Base-by-base conservation (phyloP, 1,140 invertebrate species). In the Meloidogyne exigua region DNA sequence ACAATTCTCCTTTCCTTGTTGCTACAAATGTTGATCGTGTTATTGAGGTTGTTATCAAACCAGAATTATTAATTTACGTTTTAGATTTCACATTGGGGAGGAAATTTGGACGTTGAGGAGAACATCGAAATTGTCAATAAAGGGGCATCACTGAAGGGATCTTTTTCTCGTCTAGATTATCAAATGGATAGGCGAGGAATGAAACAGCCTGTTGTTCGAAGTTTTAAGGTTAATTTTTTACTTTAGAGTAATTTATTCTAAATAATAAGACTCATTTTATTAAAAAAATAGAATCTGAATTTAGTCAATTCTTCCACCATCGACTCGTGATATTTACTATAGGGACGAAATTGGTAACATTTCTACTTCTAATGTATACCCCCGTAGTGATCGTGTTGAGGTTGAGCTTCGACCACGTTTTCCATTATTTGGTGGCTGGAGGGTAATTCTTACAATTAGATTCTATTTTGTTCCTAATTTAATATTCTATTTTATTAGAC, bases 331-430 rank as follows among this genome's bases (percentile, higher is more conserved):
- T 83, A 93, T 95, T 78, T 95, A 95, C 87, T 96, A 96, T 86
- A 90, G 95, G 32, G 97, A 99, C 89, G 95, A 95, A 81, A 99
- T 99, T 89, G 97, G 97, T 28, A 99, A 99, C 88, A 99, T 99
- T 86, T 98, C 95, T 1, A 99, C 96, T 9, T 98, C 95, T 0
- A 93, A 95, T 87, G 92, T 98, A 88, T 91, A 92, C 81, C 86
- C 93, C 0, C 68, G 76, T 13, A 26, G 73, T 15, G 95, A 98
- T 87, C 93, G 93, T 44, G 94, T 98, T 21, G 95, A 99, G 87
- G 88, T 99, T 2, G 96, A 98, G 84, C 89, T 99, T 1, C 90
- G 94, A 65, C 96, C 97, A 2, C 90, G 96, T 80, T 99, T 98
- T 88, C 97, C 97, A 25, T 89, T 99, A 0, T 99, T 98, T 89